phyloP scores from a whole-genome alignment of 2,113 vertebrate genomes.

The Chlorodrepanis virens region DNA sequence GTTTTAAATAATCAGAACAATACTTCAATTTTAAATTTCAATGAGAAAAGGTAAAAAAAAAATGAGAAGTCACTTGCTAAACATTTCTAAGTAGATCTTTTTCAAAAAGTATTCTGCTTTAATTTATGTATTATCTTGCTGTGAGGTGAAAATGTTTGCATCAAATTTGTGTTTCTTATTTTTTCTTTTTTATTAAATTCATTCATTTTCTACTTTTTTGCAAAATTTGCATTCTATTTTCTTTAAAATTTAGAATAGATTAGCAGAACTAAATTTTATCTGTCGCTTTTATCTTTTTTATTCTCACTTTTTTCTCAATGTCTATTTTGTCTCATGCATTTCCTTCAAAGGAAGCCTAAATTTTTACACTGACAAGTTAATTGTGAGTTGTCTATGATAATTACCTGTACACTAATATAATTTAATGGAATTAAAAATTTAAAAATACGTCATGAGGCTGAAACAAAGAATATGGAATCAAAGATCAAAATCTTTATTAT shows the following conservation, averaged over 20 bases:
- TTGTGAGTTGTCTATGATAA: neutral
- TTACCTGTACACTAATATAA: neutral
- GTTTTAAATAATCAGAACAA: neutral
- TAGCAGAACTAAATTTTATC: neutral
- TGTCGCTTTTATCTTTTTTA: rapidly evolving
- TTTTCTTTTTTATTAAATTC: neutral
- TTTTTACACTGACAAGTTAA: neutral
- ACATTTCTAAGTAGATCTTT: neutral
- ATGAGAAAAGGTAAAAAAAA: neutral
- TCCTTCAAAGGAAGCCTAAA: neutral
- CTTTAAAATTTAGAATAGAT: neutral
- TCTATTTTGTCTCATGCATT: neutral
- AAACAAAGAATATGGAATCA: neutral
- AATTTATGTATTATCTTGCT: neutral
- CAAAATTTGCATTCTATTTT: neutral
- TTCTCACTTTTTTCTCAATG: neutral
- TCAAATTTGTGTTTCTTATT: neutral
- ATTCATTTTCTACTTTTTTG: neutral
- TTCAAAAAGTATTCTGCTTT: neutral
- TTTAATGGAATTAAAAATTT: neutral
- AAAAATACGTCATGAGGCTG: rapidly evolving
- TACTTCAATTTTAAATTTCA: neutral
- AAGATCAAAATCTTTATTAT: neutral
- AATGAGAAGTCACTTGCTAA: neutral
- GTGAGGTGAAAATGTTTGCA: neutral